Conservation (phyloP, 2,888 invertebrate genomes). For the Balanococcus diminutus region DNA sequence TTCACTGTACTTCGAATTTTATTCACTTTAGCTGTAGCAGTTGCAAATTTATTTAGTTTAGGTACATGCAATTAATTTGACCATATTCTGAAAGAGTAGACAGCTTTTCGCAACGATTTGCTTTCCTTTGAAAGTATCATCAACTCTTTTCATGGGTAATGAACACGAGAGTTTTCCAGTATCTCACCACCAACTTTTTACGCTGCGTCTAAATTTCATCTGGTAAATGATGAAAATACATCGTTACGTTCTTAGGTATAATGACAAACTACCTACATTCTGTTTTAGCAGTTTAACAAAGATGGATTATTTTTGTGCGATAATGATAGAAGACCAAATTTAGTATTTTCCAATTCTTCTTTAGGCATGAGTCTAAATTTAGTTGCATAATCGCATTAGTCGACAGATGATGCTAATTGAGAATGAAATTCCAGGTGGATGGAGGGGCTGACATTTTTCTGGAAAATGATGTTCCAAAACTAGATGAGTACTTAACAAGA, state of each 20-base stretch:
- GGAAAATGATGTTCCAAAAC: no score
- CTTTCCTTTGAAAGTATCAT: not conserved
- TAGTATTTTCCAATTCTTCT: no score
- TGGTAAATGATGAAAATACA: not conserved
- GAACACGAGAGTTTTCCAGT: not conserved
- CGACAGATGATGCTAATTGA: no score
- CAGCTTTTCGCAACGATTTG: not conserved
- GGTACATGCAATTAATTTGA: not conserved
- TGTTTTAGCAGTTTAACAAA: not conserved
- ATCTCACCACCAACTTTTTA: not conserved
- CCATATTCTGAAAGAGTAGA: no score
- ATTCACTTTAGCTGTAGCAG: not conserved
- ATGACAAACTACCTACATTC: not conserved
- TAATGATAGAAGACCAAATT: no score
- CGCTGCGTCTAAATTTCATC: not conserved
- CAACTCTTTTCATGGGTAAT: not conserved
- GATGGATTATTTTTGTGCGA: not conserved
- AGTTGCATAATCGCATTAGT: no score
- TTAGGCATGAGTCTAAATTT: no score
- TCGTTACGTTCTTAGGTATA: not conserved
- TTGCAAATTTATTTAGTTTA: not conserved
- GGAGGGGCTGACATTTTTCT: no score
- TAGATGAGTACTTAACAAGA: no score
- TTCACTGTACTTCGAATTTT: not conserved
- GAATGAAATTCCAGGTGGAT: no score